Conservation (phyloP, 1,140 invertebrate genomes). For the Cyclina sinensis region DNA sequence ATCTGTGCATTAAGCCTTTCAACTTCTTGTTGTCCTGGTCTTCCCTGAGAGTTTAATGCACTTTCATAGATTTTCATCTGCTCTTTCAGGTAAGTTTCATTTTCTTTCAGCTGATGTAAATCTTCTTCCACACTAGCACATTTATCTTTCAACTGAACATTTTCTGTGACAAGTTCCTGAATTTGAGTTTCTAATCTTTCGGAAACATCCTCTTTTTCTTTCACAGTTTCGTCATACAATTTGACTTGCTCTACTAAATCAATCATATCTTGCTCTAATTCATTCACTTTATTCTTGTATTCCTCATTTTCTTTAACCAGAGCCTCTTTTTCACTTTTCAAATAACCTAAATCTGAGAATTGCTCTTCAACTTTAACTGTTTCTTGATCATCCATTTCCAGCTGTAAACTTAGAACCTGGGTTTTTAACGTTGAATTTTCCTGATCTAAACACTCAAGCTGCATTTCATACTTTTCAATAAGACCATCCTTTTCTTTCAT, state of each 20-base stretch:
- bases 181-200: slow-evolving; percentile 17
- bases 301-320: slow-evolving; percentile 5
- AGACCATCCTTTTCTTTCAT: not conserved
- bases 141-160: slow-evolving; percentile 5
- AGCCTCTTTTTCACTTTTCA: not conserved
- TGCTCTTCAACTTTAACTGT: too few species aligned
- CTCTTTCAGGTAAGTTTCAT: slow-evolving; percentile 43
- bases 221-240: not conserved
- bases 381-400: slow-evolving; percentile 11
- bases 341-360: not conserved
- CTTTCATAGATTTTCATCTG: slow-evolving; percentile 57
- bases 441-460: slow-evolving; percentile 54
- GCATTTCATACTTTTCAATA: slow-evolving; percentile 54
- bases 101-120: slow-evolving; percentile 16
- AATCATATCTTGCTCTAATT: slow-evolving; percentile 18
- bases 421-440: slow-evolving; percentile 64
- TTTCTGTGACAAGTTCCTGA: not conserved
- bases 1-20: slow-evolving; percentile 40
- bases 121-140: slow-evolving; percentile 25
- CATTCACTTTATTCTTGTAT: slow-evolving; percentile 20
- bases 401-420: slow-evolving; percentile 13
- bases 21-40: not conserved
- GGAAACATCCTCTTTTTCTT: slow-evolving; percentile 37
- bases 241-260: slow-evolving; percentile 21
- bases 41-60: not conserved